Conservation (phyloP, 2,797 vertebrate species). For the Naso thynnoides region DNA sequence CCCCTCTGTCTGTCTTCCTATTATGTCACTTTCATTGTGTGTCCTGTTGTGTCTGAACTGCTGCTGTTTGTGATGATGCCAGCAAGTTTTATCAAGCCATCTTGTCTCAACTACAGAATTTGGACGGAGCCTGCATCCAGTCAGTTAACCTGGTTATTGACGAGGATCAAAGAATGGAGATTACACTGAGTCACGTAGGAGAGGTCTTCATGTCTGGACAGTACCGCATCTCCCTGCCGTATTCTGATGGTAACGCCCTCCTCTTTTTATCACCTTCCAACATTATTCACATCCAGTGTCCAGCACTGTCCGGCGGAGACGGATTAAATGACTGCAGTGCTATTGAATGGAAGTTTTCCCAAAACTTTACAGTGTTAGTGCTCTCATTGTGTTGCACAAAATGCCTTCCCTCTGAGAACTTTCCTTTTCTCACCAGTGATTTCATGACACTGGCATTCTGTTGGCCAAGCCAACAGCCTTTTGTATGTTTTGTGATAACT, state of each 20-base stretch:
- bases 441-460: slow-evolving; percentile 22
- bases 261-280: slow-evolving; percentile 36
- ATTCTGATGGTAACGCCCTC: slow-evolving; percentile 89
- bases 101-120: slow-evolving; percentile 86
- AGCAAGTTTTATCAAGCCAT: slow-evolving; percentile 23
- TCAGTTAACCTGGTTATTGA: slow-evolving; percentile 92
- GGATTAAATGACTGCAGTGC: slow-evolving; percentile 69
- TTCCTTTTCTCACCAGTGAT: slow-evolving; percentile 9
- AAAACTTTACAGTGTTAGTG: slow-evolving; percentile 46
- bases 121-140: slow-evolving; percentile 94
- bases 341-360: slow-evolving; percentile 45
- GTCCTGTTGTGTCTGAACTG: slow-evolving; percentile 25
- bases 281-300: slow-evolving; percentile 52
- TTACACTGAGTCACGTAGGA: slow-evolving; percentile 92
- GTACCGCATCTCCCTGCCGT: slow-evolving; percentile 94
- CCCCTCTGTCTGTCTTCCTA: not conserved
- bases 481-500: slow-evolving; percentile 46
- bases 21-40: slow-evolving; percentile 27
- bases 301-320: slow-evolving; percentile 25
- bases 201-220: slow-evolving; percentile 93
- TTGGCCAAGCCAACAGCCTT: slow-evolving; percentile 24
- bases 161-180: slow-evolving; percentile 93
- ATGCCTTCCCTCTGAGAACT: slow-evolving; percentile 50
- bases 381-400: slow-evolving; percentile 60
- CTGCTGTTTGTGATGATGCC: slow-evolving; percentile 25